Evolutionary conservation across 2,888 invertebrate species (phyloP), one percentile per base, ranked within the genome.

Genomic region (Megastigmus dorsalis): DNA sequence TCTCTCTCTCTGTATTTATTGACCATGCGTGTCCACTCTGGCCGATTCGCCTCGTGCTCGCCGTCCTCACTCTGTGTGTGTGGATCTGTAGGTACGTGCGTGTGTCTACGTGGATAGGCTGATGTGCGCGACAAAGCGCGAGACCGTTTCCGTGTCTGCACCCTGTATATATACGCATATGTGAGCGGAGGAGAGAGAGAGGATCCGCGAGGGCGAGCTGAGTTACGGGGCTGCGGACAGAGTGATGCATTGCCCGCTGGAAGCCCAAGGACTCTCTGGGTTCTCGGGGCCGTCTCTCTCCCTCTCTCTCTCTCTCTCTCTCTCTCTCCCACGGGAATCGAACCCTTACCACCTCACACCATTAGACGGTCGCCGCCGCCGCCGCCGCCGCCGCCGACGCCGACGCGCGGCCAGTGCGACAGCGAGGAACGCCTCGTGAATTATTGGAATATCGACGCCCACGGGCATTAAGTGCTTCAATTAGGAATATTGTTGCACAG

Each of bases 211-310:
- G 68, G 68, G 30, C 3, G 43, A 26, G 33, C 9, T 86, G 86
- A 88, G 85, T 87, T 88, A 87, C 88, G 85, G 82, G 83, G 78
- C 84, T 86, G 88, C 83, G 86, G 88, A 88, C 88, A 86, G 86
- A 83, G 86, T 88, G 88, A 88, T 87, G 86, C 85, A 88, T 88
- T 84, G 86, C 85, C 82, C 79, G 81, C 26, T 23, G 77, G 79
- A 78, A 85, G 83, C 83, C 80, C 74, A 79, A 80, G 80, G 79
- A 79, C 77, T 26, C 65, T 45, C 62, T 5, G n/a, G 57, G 28
- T 9, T 26, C 43, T n/a, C 43, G 15, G 4, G n/a, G 7, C 57
- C 15, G 83, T 23, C 48, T n/a, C 52, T 4, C 38, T 23, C 57
- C 7, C 36, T 10, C 57, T n/a, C 23, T 33, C 36, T 10, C 33